Evolutionary conservation across 2,113 vertebrate species (phyloP).

Genomic region (Rhombomys opimus): DNA sequence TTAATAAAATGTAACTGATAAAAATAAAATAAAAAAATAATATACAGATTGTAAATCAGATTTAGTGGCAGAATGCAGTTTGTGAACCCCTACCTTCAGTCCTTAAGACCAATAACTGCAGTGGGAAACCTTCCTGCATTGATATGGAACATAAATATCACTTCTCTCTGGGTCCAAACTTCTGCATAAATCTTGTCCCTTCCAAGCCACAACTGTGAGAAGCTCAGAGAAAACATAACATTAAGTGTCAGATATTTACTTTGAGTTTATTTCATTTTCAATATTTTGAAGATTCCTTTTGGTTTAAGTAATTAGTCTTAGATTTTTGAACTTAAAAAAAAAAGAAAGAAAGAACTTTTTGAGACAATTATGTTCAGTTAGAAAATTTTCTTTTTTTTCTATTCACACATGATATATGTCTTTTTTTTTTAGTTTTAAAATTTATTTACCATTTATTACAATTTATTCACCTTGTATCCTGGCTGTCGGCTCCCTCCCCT

Average conservation of each 20-base stretch:
- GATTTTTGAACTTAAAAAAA: constrained; percentile 12
- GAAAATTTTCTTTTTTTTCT: constrained; percentile 42
- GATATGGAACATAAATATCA: not conserved
- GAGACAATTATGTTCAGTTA: constrained; percentile 8
- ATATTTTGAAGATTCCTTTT: constrained; percentile 11
- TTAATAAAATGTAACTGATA: too few relatives aligned
- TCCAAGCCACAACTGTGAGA: not conserved
- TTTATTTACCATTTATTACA: too few relatives aligned
- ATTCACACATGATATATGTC: not conserved
- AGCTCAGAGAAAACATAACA: not conserved
- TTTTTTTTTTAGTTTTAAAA: too few relatives aligned
- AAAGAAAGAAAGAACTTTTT: not conserved
- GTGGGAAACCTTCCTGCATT: not conserved
- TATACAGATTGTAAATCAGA: not conserved
- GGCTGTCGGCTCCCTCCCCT: too few relatives aligned
- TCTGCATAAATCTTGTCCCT: not conserved
- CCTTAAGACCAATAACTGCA: not conserved
- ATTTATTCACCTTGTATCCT: too few relatives aligned
- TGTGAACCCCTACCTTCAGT: not conserved
- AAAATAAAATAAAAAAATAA: too few relatives aligned
- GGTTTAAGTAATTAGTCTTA: constrained; percentile 1
- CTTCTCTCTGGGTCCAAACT: not conserved
- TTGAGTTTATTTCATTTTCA: constrained; percentile 38
- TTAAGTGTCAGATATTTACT: not conserved
- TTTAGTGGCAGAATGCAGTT: not conserved